Percentiles rank a stretch among this genome's conserved stretches.
These are phyloP conservation scores for Sitobion miscanthi DNA, from an alignment of 1,140 invertebrate species.

Conservation along the genomic window DNA sequence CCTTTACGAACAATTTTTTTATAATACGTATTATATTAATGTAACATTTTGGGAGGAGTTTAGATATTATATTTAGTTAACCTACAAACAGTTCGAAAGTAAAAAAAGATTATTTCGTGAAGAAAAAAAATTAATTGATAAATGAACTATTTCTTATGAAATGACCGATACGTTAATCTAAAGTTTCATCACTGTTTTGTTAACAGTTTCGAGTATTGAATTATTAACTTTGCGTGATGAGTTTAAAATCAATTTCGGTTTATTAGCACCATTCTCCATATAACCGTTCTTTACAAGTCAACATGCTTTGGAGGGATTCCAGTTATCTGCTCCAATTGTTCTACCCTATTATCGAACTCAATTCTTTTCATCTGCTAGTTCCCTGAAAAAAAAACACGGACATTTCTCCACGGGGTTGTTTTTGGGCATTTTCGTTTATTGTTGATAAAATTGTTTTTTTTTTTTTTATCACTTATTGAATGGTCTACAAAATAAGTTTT, in stretches of 20 bases:
- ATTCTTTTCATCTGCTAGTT: constrained; percentile 9
- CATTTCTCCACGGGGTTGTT: constrained; percentile 46
- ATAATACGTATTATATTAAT: not conserved
- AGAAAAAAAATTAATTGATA: not conserved
- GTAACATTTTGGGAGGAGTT: not conserved
- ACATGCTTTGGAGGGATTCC: constrained; percentile 44
- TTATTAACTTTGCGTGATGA: not conserved
- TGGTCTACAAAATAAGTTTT: constrained; percentile 35
- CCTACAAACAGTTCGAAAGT: not conserved
- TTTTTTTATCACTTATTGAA: constrained; percentile 46
- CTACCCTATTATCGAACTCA: constrained; percentile 32
- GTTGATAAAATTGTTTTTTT: constrained; percentile 50
- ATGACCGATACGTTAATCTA: not conserved
- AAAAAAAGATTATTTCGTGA: not conserved
- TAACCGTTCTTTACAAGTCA: constrained; percentile 28
- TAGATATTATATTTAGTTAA: not conserved
- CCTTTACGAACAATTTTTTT: not conserved
- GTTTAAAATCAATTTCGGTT: constrained; percentile 32
- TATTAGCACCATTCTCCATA: constrained; percentile 4
- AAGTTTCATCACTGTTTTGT: not conserved
- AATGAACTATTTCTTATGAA: not conserved
- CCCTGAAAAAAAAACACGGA: not conserved
- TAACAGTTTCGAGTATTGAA: not conserved
- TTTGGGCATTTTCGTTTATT: constrained; percentile 47
- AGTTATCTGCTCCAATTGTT: constrained; percentile 55